Evolutionary conservation across 1,140 invertebrate genomes (phyloP).

Genomic region (Drosophila asahinai): DNA sequence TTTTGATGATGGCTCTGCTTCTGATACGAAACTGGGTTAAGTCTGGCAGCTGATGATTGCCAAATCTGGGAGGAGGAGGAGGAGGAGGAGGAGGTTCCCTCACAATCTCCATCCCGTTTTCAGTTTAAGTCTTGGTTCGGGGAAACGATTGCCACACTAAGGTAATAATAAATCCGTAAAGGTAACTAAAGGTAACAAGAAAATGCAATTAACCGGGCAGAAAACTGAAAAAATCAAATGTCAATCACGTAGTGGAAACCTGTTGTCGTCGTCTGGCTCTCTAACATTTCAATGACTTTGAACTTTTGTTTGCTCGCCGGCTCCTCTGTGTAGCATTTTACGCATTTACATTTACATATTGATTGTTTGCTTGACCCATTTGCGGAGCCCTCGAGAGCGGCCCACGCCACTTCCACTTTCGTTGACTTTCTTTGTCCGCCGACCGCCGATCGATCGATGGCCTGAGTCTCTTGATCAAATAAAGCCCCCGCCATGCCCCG

Average conservation of each 20-base stretch:
- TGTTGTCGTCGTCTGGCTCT: conserved; percentile 62
- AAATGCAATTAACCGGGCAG: conserved; percentile 67
- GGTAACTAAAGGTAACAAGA: conserved; percentile 52
- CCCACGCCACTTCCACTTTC: conserved; percentile 82
- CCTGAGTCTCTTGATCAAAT: conserved; percentile 17
- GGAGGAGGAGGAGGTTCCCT: conserved; percentile 7
- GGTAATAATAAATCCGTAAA: neutral
- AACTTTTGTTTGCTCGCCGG: conserved; percentile 53
- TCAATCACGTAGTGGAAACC: conserved; percentile 75
- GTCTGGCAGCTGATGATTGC: conserved; percentile 30
- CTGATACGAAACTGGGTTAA: conserved; percentile 70
- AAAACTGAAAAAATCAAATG: conserved; percentile 59
- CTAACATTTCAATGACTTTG: conserved; percentile 80
- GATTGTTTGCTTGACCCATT: conserved; percentile 78
- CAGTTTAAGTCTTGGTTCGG: conserved; percentile 8
- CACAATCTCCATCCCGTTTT: conserved; percentile 7
- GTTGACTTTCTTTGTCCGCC: conserved; percentile 72
- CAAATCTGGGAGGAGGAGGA: conserved; percentile 8
- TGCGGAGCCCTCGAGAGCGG: conserved; percentile 54
- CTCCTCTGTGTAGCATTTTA: conserved; percentile 33
- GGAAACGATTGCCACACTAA: conserved; percentile 47
- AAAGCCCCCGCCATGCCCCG: neutral
- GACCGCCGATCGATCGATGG: conserved; percentile 14
- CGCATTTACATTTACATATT: conserved; percentile 60
- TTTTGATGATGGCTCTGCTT: conserved; percentile 26